Conservation (phyloP, 64 coral and sea anemone genomes). For the Porites lutea region DNA sequence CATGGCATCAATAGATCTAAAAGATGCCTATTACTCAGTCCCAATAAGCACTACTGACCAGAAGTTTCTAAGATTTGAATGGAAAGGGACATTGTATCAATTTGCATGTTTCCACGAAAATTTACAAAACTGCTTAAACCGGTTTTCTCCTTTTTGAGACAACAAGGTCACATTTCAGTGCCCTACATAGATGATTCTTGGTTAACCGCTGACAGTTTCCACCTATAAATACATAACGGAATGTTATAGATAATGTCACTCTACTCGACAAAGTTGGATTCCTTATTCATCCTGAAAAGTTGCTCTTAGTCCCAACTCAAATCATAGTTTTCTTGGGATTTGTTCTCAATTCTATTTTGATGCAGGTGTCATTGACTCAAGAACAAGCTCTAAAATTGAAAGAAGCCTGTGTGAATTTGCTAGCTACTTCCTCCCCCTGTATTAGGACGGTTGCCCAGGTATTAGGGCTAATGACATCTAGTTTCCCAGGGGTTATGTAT, state of each 20-base stretch:
- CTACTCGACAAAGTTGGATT: constrained; percentile 38
- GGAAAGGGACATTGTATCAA: constrained; percentile 1
- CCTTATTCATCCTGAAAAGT: constrained; percentile 47
- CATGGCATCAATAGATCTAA: constrained; percentile 54
- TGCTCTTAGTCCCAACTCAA: constrained; percentile 43
- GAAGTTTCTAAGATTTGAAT: constrained; percentile 30
- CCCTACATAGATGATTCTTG: constrained; percentile 28
- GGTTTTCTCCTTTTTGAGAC: constrained; percentile 9
- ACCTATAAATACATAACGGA: constrained; percentile 10
- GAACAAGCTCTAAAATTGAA: constrained; percentile 3
- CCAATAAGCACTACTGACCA: neutral
- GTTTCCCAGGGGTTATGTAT: constrained; percentile 63
- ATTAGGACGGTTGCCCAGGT: constrained; percentile 24
- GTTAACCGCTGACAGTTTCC: constrained; percentile 10
- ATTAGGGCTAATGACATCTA: constrained; percentile 59
- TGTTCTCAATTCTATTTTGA: constrained; percentile 54
- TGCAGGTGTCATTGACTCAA: constrained; percentile 39
- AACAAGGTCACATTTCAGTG: constrained; percentile 40
- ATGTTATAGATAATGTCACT: constrained; percentile 9
- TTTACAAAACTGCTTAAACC: constrained; percentile 20
- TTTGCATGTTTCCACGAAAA: neutral
- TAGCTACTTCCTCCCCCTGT: neutral
- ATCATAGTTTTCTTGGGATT: constrained; percentile 43
- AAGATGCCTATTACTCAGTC: constrained; percentile 28
- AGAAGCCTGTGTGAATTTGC: constrained; percentile 24